Evolutionary conservation across 2,888 invertebrate species (phyloP), one percentile per base, ranked within the genome.

Genomic region (Furcula furcula): DNA sequence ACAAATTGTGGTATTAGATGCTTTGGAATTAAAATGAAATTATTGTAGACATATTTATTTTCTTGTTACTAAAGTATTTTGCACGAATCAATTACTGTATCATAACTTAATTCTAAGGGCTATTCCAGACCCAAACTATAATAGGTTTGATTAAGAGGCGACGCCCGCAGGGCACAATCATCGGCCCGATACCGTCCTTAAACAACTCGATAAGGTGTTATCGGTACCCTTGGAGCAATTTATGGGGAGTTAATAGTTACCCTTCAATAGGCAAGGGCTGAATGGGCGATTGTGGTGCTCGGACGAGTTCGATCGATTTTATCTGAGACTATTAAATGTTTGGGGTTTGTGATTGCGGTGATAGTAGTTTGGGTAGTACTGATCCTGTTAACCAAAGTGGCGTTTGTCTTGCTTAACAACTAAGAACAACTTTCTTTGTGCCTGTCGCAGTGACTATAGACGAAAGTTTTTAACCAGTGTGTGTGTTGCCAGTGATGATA

Each of bases 191-290:
- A 83, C 78, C 73, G 72, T 75, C 65, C 75, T 69, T 73, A 76
- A 55, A 79, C 77, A 73, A 69, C 74, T 74, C 79, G 85, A 84
- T 84, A 83, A 81, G 72, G 77, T 76, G 80, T 71, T 83, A 83
- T 84, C 84, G 69, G 74, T 49, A 64, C 64, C 78, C 76, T 71
- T 64, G 55, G 63, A 63, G 57, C 76, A 73, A 80, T 82, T 84
- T 81, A 83, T 79, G 68, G 73, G 59, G 69, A 77, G 78, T 76
- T 82, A 77, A 84, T 79, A 73, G 81, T 68, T 65, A 74, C 76
- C 77, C 79, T 72, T 73, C 65, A 69, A 73, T 70, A 66, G 61
- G 51, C 64, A 48, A 40, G 57, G 46, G 48, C 31, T 13, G 34
- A 46, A 43, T 48, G 40, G 36, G 40, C 44, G 27, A 36, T 35